Conservation (phyloP, 2,113 vertebrate genomes). For the Ranitomeya variabilis region DNA sequence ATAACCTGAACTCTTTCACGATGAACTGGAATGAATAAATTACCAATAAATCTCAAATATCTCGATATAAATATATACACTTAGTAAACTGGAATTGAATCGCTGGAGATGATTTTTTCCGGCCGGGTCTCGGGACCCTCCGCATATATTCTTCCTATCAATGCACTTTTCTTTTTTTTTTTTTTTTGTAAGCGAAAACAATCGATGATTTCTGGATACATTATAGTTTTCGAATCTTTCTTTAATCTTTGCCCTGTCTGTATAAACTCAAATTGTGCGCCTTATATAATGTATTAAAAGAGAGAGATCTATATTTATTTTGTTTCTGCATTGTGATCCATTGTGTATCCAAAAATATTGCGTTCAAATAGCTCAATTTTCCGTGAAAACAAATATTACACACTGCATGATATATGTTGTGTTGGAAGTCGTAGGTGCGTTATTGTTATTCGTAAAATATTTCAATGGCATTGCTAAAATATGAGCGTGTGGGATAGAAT, state of each 20-base stretch:
- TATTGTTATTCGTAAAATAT: too few species aligned
- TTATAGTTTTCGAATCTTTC: slow-evolving; percentile 58
- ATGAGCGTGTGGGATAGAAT: too few species aligned
- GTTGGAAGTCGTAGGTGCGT: too few species aligned
- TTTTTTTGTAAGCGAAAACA: slow-evolving; percentile 66
- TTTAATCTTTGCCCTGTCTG: slow-evolving; percentile 31
- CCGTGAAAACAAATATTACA: too few species aligned
- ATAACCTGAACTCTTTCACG: slow-evolving; percentile 55
- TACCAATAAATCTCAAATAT: slow-evolving; percentile 61
- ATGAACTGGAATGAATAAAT: slow-evolving; percentile 68
- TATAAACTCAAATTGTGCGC: slow-evolving; percentile 52
- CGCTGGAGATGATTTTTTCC: slow-evolving; percentile 58
- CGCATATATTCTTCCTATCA: slow-evolving; percentile 64
- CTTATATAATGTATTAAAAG: slow-evolving; percentile 55
- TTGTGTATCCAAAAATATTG: neutral
- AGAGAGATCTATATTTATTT: slow-evolving; percentile 1
- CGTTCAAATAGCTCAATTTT: neutral
- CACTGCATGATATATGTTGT: too few species aligned
- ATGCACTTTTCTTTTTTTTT: slow-evolving; percentile 73
- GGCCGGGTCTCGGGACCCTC: slow-evolving; percentile 62
- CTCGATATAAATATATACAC: slow-evolving; percentile 45
- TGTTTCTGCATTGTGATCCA: neutral
- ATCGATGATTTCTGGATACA: slow-evolving; percentile 75
- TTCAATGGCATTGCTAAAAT: too few species aligned
- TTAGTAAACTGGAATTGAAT: slow-evolving; percentile 53